phyloP scores from a whole-genome alignment of 2,888 invertebrate genomes.

The Augochlorella aurata region DNA sequence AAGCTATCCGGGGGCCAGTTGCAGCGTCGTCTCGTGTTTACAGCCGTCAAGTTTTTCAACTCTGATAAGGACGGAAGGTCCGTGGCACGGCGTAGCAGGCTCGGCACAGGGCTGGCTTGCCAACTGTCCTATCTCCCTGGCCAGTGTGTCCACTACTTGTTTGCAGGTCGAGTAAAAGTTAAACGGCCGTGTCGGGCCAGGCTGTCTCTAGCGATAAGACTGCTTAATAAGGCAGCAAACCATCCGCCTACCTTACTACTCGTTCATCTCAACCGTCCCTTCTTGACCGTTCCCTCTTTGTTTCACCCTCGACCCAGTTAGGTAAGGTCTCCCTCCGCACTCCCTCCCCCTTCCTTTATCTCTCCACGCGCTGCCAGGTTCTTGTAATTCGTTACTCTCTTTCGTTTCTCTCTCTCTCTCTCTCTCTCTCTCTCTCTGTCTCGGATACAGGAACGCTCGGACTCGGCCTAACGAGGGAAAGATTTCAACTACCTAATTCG shows the following conservation, averaged over 20 bases:
- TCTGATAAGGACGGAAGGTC: slow-evolving; percentile 62
- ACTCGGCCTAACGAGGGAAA: slow-evolving; percentile 53
- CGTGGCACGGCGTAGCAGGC: slow-evolving; percentile 29
- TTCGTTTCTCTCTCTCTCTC: background rate
- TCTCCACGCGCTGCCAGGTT: slow-evolving; percentile 45
- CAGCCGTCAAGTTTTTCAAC: slow-evolving; percentile 69
- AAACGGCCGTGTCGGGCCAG: slow-evolving; percentile 68
- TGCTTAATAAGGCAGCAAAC: slow-evolving; percentile 72
- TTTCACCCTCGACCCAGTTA: slow-evolving; percentile 67
- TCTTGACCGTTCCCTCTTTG: slow-evolving; percentile 47
- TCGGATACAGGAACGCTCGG: slow-evolving; percentile 18
- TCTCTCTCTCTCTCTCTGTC: background rate
- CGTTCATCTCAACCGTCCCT: slow-evolving; percentile 50
- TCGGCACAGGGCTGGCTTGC: slow-evolving; percentile 30
- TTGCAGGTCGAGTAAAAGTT: slow-evolving; percentile 73
- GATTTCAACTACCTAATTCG: slow-evolving; percentile 58
- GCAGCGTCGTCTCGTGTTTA: slow-evolving; percentile 62
- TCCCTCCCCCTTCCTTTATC: slow-evolving; percentile 51
- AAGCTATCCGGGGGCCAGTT: slow-evolving; percentile 48
- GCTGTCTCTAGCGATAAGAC: slow-evolving; percentile 68
- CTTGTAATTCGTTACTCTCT: slow-evolving; percentile 51
- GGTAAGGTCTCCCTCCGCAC: slow-evolving; percentile 28
- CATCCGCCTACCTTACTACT: slow-evolving; percentile 60
- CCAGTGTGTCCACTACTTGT: slow-evolving; percentile 67
- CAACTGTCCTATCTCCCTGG: slow-evolving; percentile 61